Base-by-base conservation (phyloP, 2,797 vertebrate genomes). In the Oceanodroma leucorhoa region DNA sequence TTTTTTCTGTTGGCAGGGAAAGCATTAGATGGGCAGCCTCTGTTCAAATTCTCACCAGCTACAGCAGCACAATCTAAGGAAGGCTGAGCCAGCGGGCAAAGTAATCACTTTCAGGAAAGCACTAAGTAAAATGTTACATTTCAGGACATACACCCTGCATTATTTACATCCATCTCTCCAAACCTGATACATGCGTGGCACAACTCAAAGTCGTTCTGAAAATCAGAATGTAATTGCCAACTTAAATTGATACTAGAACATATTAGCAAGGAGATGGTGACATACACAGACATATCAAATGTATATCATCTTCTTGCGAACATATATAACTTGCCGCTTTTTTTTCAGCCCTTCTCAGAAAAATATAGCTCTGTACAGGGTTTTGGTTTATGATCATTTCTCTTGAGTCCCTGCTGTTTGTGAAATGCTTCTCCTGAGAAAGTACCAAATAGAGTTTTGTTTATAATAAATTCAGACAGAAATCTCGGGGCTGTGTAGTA, bases 131-230 rank as follows among this genome's bases (percentile, higher is more conserved):
- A 82, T 61, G 50, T 72, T 83, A n/a, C 17, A 15, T 93, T 89
- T 82, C 51, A 34, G 81, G 46, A 69, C 50, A 21, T 14, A 36
- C 0, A 38, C 30, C 13, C 34, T 78, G 75, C 38, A 9, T 87
- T 87, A 51, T 79, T 84, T 91, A 48, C 55, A 82, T 29, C 40
- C 11, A 2, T n/a, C 22, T 71, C 53, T 72, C 32, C 30, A 19
- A 38, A 24, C 24, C 72, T 41, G 41, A 22, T 43, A 4, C 10
- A 6, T 8, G 13, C 0, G 0, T n/a, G 79, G 60, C 72, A 53
- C 55, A 86, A 23, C 69, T 71, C 30, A 11, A 45, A 83, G 13
- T 30, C 29, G 14, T 92, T 78, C 67, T 77, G 53, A 29, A 87
- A 79, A 87, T 69, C 20, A 30, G 50, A 50, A 50, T 70, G 38